Conservation (phyloP, 2,113 vertebrate species). For the Eleginops maclovinus region DNA sequence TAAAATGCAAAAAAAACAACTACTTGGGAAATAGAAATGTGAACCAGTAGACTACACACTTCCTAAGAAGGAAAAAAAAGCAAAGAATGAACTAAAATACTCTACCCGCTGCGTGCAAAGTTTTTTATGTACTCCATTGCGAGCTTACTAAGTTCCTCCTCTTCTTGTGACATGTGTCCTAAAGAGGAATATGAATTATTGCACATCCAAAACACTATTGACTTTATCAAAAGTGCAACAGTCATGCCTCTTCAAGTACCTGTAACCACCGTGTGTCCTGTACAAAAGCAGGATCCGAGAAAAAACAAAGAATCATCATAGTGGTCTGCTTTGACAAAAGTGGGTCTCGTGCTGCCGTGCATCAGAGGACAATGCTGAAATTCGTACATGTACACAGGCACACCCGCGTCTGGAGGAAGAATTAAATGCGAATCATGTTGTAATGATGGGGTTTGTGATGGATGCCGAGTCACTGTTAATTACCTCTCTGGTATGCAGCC, state of each 20-base stretch:
- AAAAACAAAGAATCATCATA: constrained; percentile 80
- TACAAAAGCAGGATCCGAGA: constrained; percentile 83
- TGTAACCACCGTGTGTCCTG: constrained; percentile 11
- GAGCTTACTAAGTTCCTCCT: constrained; percentile 81
- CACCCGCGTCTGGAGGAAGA: constrained; percentile 70
- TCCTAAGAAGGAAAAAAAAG: constrained; percentile 2
- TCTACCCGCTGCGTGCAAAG: constrained; percentile 82
- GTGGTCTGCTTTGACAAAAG: constrained; percentile 69
- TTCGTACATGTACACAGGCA: constrained; percentile 85
- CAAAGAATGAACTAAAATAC: background rate
- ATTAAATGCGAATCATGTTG: background rate
- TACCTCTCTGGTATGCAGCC: constrained; percentile 74
- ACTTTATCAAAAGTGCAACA: background rate
- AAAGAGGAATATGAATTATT: constrained; percentile 1
- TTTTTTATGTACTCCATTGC: constrained; percentile 84
- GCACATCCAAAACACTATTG: constrained; percentile 44
- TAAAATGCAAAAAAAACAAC: background rate
- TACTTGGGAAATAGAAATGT: background rate
- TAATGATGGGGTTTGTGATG: constrained; percentile 9
- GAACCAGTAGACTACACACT: background rate
- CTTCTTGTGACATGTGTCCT: constrained; percentile 78
- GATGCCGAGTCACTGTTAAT: background rate
- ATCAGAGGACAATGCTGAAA: constrained; percentile 80
- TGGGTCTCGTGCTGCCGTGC: constrained; percentile 56
- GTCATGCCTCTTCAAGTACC: constrained; percentile 24